Evolutionary conservation across 2,113 vertebrate genomes (phyloP).

Genomic region (Anguilla rostrata): DNA sequence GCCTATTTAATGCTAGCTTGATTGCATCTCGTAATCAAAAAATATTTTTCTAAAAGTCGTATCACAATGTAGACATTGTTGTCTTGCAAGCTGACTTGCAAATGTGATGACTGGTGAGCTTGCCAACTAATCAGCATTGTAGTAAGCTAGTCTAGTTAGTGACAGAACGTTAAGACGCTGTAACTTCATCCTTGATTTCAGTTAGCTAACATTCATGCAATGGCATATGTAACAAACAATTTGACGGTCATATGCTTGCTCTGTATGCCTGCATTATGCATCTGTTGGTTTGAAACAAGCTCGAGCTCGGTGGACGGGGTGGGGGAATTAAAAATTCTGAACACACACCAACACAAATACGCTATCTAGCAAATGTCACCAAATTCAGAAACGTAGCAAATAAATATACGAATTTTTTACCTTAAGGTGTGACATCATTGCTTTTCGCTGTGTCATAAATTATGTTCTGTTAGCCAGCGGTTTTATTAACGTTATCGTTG

Average conservation of each 20-base stretch:
- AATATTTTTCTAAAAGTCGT: not conserved
- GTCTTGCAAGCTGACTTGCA: not conserved
- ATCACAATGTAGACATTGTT: not conserved
- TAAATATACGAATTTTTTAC: not conserved
- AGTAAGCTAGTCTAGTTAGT: not conserved
- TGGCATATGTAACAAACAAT: not conserved
- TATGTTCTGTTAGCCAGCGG: not conserved
- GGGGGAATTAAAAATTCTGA: not conserved
- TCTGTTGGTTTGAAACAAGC: not conserved
- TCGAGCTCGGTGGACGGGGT: not conserved
- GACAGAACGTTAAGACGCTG: not conserved
- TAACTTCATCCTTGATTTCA: not conserved
- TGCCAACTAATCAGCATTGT: not conserved
- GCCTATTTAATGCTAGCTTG: not conserved
- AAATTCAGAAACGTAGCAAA: not conserved
- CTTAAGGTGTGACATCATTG: not conserved
- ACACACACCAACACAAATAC: constrained; percentile 1
- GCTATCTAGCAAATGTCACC: not conserved
- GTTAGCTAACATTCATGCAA: not conserved
- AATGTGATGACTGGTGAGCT: not conserved
- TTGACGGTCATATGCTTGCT: not conserved
- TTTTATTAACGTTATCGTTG: too few species aligned
- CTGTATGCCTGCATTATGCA: not conserved
- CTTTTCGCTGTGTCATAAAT: not conserved
- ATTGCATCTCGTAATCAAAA: not conserved